phyloP scores from a whole-genome alignment of 2,888 invertebrate genomes.

The Candidula unifasciata region DNA sequence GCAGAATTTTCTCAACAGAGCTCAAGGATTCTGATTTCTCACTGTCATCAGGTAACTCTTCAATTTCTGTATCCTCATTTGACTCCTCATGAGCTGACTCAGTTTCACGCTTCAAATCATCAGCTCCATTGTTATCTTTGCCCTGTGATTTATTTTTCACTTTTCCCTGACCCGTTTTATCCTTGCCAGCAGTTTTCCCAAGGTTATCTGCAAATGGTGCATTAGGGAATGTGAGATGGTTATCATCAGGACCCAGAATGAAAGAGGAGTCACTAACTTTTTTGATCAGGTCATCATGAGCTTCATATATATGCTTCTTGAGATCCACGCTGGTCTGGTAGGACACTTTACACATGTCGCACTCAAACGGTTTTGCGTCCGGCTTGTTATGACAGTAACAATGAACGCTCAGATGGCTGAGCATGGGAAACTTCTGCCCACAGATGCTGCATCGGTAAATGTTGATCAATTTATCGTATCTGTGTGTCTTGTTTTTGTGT shows the following conservation, averaged over 20 bases:
- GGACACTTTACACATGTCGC: conserved; percentile 47
- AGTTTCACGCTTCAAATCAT: background rate
- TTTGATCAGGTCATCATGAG: conserved; percentile 49
- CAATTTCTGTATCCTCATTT: background rate
- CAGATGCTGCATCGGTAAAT: conserved; percentile 55
- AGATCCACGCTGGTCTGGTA: conserved; percentile 52
- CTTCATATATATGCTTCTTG: conserved; percentile 54
- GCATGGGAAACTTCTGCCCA: conserved; percentile 50
- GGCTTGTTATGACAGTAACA: conserved; percentile 50
- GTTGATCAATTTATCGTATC: conserved; percentile 50
- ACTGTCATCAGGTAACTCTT: background rate
- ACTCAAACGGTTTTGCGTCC: conserved; percentile 54
- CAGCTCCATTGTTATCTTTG: background rate
- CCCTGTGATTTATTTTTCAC: background rate
- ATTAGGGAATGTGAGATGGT: background rate
- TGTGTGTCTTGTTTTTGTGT: conserved; percentile 52
- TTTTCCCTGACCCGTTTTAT: conserved; percentile 6
- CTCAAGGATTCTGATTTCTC: background rate
- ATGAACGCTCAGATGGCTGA: conserved; percentile 54
- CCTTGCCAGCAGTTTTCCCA: background rate
- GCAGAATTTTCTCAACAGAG: background rate
- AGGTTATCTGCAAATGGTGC: background rate
- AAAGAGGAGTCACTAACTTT: background rate
- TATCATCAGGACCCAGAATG: background rate
- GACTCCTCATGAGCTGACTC: background rate